A percentile compares a stretch with the other conserved stretches of the same genome.
Conservation (phyloP, 2,888 invertebrate species). For the Brassicogethes aeneus region DNA sequence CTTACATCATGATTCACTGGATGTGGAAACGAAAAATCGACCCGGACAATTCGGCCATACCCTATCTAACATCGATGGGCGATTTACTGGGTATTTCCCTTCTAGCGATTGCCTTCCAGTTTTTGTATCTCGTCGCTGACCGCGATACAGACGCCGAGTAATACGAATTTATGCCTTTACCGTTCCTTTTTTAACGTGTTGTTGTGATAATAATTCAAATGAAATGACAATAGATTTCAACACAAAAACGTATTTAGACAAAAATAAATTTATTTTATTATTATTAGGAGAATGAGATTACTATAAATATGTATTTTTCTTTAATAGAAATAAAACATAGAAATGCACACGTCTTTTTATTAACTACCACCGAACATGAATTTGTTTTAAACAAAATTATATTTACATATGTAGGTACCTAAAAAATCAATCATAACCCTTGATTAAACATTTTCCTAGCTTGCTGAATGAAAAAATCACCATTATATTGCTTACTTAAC, state of each 20-base stretch:
- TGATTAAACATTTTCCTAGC: too few relatives aligned
- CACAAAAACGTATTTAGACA: background rate
- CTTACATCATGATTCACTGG: constrained; percentile 47
- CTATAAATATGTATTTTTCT: constrained; percentile 4
- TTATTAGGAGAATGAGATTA: background rate
- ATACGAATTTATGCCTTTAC: background rate
- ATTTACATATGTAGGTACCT: too few relatives aligned
- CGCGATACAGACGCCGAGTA: constrained; percentile 35
- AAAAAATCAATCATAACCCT: too few relatives aligned
- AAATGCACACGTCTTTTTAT: too few relatives aligned
- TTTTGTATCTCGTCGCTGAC: constrained; percentile 51
- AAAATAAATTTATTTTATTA: background rate
- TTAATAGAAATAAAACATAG: constrained; percentile 3
- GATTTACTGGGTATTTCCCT: constrained; percentile 67
- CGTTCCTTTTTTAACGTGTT: background rate
- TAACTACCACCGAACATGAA: too few relatives aligned
- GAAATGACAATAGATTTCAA: background rate
- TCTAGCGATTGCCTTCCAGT: constrained; percentile 54
- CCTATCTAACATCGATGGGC: constrained; percentile 68
- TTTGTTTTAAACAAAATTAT: too few relatives aligned
- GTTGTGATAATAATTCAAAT: background rate
- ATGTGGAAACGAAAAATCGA: constrained; percentile 77
- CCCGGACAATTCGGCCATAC: constrained; percentile 71
- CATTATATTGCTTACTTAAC: too few relatives aligned
- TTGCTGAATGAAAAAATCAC: too few relatives aligned